Percentiles rank a stretch among this genome's conserved stretches.
Conservation (phyloP, 35 echinoderm and acorn worm genomes). For the Eucidaris tribuloides region DNA sequence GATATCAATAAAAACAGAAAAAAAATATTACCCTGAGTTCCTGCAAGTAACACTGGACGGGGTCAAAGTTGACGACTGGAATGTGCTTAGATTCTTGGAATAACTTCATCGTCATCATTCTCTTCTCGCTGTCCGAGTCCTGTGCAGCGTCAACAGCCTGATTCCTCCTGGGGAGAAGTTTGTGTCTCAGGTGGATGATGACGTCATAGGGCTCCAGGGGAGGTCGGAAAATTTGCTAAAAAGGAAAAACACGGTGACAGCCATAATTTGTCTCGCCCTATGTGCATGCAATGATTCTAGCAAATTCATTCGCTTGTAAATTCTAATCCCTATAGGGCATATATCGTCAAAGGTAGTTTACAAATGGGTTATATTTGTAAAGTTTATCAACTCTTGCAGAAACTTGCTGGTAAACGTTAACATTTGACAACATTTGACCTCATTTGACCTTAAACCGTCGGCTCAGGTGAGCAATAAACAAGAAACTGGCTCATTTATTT, state of each 20-base stretch:
- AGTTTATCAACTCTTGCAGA: too few relatives aligned
- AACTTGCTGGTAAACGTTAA: too few relatives aligned
- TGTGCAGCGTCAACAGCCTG: slow-evolving; percentile 48
- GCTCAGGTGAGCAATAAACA: too few relatives aligned
- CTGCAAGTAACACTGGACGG: slow-evolving; percentile 55
- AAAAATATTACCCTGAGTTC: slow-evolving; percentile 77
- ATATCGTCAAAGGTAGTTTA: too few relatives aligned
- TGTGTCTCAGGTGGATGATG: slow-evolving; percentile 68
- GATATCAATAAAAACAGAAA: neutral
- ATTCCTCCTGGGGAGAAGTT: slow-evolving; percentile 55
- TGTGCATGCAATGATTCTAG: too few relatives aligned
- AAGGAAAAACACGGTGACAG: neutral
- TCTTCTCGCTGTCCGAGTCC: neutral
- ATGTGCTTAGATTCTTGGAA: slow-evolving; percentile 9
- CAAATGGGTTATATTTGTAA: too few relatives aligned
- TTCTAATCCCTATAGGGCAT: too few relatives aligned
- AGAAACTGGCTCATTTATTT: too few relatives aligned
- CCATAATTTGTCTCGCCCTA: too few relatives aligned
- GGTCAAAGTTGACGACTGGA: slow-evolving; percentile 87
- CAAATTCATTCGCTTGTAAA: too few relatives aligned
- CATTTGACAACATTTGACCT: too few relatives aligned
- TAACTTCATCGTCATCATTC: neutral
- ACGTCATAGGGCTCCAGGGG: slow-evolving; percentile 86
- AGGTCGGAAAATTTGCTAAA: slow-evolving; percentile 93
- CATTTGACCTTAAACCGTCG: too few relatives aligned